Evolutionary conservation across 1,140 invertebrate genomes (phyloP).

Genomic region (Lethocerus indicus): DNA sequence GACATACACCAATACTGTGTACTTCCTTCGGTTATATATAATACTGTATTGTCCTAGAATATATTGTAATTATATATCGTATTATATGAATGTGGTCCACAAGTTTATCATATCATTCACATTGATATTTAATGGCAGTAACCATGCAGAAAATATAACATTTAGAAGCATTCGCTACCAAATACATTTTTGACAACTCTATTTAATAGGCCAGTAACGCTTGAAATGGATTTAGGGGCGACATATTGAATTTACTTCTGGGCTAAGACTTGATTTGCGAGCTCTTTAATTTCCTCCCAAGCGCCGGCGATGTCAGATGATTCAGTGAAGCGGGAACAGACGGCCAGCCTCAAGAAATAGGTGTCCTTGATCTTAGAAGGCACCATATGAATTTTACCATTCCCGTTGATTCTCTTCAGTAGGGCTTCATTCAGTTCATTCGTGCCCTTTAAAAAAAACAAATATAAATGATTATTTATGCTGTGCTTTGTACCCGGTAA

Average conservation of each 20-base stretch:
- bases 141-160: not conserved
- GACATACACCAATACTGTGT: too few relatives aligned
- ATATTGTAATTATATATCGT: too few relatives aligned
- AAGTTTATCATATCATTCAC: not conserved
- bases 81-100: not conserved
- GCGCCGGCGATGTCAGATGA: constrained; percentile 67
- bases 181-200: not conserved
- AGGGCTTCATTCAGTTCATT: constrained; percentile 75
- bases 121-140: not conserved
- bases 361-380: constrained; percentile 70
- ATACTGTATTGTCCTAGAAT: too few relatives aligned
- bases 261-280: constrained; percentile 30
- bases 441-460: constrained; percentile 33
- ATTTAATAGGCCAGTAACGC: not conserved
- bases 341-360: constrained; percentile 78
- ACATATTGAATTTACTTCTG: not conserved
- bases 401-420: constrained; percentile 73
- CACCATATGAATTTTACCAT: constrained; percentile 85
- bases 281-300: constrained; percentile 65
- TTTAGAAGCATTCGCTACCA: not conserved
- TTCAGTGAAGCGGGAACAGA: constrained; percentile 75
- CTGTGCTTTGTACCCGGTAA: too few relatives aligned
- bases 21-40: too few relatives aligned
- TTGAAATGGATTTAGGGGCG: not conserved
- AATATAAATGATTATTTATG: not conserved